A percentile compares a stretch with the other conserved stretches of the same genome.
phyloP scores from a whole-genome alignment of 2,113 vertebrate species.

The Murina feae region DNA sequence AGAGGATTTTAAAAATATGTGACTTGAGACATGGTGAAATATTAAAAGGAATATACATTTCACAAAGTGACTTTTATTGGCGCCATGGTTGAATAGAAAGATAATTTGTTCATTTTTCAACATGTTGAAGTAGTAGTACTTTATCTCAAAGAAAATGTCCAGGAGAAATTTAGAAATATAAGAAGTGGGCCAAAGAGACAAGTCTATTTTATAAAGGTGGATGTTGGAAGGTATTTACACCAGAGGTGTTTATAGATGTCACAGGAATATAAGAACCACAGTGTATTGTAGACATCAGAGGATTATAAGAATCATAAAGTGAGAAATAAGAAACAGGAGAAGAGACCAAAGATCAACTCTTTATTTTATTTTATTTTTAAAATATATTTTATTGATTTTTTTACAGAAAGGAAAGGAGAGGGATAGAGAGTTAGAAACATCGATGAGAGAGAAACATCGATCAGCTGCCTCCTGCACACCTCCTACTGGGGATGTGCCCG shows the following conservation, averaged over 20 bases:
- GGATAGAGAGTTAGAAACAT: no score
- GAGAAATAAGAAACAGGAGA: not conserved
- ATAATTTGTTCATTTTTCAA: not conserved
- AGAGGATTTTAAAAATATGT: not conserved
- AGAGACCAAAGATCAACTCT: not conserved
- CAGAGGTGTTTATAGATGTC: not conserved
- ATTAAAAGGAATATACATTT: not conserved
- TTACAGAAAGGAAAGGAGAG: no score
- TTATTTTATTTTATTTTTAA: no score
- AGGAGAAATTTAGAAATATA: not conserved
- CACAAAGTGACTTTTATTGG: not conserved
- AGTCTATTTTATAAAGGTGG: not conserved
- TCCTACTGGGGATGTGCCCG: no score
- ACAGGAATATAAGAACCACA: not conserved
- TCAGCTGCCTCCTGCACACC: no score
- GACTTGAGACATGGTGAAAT: not conserved
- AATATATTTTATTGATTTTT: no score
- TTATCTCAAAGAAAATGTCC: not conserved
- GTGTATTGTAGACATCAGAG: not conserved
- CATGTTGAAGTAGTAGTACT: not conserved
- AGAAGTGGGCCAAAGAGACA: not conserved
- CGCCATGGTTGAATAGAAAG: not conserved
- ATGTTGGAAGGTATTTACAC: not conserved
- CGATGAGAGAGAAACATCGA: no score
- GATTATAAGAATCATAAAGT: not conserved